phyloP scores from a whole-genome alignment of 1,140 invertebrate genomes.

The Geopemphigus sp. region DNA sequence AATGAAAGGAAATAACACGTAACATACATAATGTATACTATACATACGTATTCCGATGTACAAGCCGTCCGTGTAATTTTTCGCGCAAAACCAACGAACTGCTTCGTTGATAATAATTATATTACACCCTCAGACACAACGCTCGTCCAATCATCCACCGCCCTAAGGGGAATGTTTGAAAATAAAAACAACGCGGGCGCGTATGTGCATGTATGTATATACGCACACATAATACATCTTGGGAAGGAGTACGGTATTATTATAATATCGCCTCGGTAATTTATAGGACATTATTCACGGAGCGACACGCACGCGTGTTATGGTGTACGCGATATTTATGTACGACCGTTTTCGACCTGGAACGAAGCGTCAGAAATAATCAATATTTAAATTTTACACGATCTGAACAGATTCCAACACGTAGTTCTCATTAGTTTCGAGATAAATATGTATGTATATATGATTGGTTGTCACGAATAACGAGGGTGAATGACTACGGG shows the following conservation, averaged over 20 bases:
- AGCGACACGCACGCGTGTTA: neutral
- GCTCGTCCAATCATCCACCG: neutral
- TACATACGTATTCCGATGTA: neutral
- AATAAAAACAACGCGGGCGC: neutral
- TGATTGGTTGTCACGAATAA: constrained; percentile 10
- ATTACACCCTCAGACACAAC: neutral
- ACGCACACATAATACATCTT: neutral
- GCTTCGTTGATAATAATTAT: constrained; percentile 5
- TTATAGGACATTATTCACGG: neutral
- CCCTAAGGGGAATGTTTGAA: neutral
- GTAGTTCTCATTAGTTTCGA: neutral
- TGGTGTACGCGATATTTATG: neutral
- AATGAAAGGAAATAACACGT: neutral
- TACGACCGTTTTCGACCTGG: neutral
- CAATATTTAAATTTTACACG: constrained; percentile 2
- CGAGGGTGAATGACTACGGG: neutral
- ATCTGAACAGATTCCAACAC: neutral
- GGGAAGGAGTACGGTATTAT: neutral
- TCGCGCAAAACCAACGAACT: neutral
- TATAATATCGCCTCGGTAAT: neutral
- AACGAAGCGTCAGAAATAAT: neutral
- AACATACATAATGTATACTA: too few species aligned
- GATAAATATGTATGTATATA: neutral
- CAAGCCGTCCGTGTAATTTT: neutral
- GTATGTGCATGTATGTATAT: neutral